Conservation (phyloP, 2,888 invertebrate species). For the Rotaria socialis region DNA sequence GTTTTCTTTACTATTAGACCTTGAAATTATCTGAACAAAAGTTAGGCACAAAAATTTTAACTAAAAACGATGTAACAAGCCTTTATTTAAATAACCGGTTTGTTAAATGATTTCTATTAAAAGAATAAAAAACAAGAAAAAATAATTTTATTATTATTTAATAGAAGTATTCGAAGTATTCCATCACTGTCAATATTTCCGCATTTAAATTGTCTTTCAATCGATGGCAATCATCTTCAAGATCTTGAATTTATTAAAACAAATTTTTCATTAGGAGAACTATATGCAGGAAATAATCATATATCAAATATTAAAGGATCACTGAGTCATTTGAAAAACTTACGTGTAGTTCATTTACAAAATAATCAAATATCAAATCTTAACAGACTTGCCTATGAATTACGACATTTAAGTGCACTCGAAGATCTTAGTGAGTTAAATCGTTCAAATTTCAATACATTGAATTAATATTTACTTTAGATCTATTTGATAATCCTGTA, state of each 20-base stretch:
- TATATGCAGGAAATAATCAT: constrained; percentile 1
- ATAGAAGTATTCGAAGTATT: not conserved
- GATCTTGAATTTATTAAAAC: not conserved
- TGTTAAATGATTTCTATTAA: not conserved
- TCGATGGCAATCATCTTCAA: constrained; percentile 18
- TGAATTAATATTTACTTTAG: not conserved
- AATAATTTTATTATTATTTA: not conserved
- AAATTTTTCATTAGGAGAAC: not conserved
- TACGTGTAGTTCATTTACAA: constrained; percentile 11
- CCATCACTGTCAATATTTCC: not conserved
- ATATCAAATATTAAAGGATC: not conserved
- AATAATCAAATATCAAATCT: constrained; percentile 20
- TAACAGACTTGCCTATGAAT: not conserved
- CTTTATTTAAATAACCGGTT: not conserved
- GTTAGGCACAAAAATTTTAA: not conserved
- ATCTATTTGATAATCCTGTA: not conserved
- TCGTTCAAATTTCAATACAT: too few species aligned
- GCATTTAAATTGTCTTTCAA: not conserved
- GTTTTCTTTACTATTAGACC: not conserved
- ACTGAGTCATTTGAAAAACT: not conserved
- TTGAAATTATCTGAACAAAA: not conserved
- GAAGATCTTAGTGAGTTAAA: not conserved
- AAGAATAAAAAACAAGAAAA: not conserved
- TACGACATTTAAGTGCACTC: not conserved
- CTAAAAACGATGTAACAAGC: not conserved